Conservation (phyloP, 1,140 invertebrate genomes). For the Physella acuta region DNA sequence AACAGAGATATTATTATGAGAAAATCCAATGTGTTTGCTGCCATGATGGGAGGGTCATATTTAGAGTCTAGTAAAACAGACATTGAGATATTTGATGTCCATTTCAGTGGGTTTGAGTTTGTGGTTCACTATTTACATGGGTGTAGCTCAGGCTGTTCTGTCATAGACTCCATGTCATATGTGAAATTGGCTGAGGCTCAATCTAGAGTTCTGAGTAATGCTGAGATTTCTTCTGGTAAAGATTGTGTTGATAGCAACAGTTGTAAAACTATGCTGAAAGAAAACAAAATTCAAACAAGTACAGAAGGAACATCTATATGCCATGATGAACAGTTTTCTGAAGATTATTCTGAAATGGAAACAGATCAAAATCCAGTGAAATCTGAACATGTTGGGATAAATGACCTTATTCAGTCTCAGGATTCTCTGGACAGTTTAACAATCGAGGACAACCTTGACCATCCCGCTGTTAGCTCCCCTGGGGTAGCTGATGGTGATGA, state of each 20-base stretch:
- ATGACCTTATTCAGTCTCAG: not conserved
- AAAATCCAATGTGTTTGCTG: constrained; percentile 40
- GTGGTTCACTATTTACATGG: constrained; percentile 39
- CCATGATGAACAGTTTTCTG: not conserved
- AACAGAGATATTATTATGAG: constrained; percentile 24
- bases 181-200: not conserved
- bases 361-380: not conserved
- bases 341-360: not conserved
- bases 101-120: constrained; percentile 27
- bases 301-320: not conserved
- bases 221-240: not conserved
- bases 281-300: not conserved
- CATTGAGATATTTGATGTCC: constrained; percentile 29
- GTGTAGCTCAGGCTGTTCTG: constrained; percentile 26
- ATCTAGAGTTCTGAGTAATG: not conserved
- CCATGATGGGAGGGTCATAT: constrained; percentile 43
- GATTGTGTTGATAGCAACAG: not conserved
- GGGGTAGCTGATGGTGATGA: not conserved
- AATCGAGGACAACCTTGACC: not conserved
- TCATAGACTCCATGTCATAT: constrained; percentile 9
- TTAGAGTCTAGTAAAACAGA: constrained; percentile 32
- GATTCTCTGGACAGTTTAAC: not conserved
- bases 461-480: not conserved
- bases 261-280: too few species aligned
- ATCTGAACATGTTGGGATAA: too few species aligned